These are phyloP conservation scores for Melanotaenia trifasciata DNA, from an alignment of 2,797 vertebrate genomes.

Conservation along the genomic window DNA sequence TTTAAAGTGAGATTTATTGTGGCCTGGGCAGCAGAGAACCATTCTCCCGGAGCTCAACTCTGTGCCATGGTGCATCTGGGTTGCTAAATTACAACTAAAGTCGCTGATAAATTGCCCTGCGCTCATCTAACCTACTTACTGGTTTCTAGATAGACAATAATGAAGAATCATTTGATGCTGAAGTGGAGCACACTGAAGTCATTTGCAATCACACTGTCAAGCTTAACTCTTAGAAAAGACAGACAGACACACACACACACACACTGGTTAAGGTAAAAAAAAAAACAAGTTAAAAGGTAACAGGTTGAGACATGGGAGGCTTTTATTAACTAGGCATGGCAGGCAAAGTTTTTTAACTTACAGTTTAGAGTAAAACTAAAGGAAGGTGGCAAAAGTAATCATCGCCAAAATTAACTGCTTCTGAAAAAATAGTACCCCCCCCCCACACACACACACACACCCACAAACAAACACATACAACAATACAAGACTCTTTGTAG, in stretches of 20 bases:
- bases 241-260: not conserved
- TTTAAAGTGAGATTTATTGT: constrained; percentile 81
- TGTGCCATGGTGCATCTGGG: constrained; percentile 62
- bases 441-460: not conserved
- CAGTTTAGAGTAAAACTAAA: constrained; percentile 23
- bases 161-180: constrained; percentile 77
- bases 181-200: constrained; percentile 59
- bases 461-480: not conserved
- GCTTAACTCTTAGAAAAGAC: constrained; percentile 36
- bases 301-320: constrained; percentile 25
- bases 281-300: constrained; percentile 41
- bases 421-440: constrained; percentile 5
- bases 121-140: constrained; percentile 78
- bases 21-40: constrained; percentile 58
- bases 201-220: constrained; percentile 58
- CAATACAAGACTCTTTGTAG: constrained; percentile 18
- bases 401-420: constrained; percentile 22
- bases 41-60: constrained; percentile 70
- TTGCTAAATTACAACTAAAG: constrained; percentile 77
- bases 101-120: constrained; percentile 76
- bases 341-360: constrained; percentile 24
- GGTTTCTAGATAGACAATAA: constrained; percentile 76
- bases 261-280: constrained; percentile 21
- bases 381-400: constrained; percentile 20
- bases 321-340: constrained; percentile 44